Evolutionary conservation across 1,140 invertebrate species (phyloP), one percentile per base, ranked within the genome.

Genomic region (Drosophila novamexicana): DNA sequence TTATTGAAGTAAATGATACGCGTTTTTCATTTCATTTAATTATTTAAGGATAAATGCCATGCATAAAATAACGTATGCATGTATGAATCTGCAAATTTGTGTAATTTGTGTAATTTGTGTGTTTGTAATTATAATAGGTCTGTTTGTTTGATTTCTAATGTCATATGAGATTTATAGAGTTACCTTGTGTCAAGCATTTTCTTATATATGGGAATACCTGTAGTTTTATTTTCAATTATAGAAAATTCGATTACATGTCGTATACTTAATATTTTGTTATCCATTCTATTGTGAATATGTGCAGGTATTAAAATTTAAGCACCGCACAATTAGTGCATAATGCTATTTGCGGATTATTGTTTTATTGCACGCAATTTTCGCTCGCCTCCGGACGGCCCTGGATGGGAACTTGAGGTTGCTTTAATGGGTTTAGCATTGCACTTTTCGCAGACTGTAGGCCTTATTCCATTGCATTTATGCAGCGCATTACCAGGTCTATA

Each of bases 381-480:
- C 16, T 68, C 40, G 40, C 75, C 65, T 45, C 66, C 54, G 49
- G 42, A 54, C 42, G 75, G 69, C 70, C 75, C 58, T 70, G 66
- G 37, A 16, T 61, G 49, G 65, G 71, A 75, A 70, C 56, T 62
- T 68, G 57, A 74, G 53, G 44, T 57, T 50, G 58, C 12, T 69
- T 86, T 86, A 85, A 85, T 85, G 72, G 82, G 53, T 86, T 88
- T 65, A 67, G 71, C 79, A 82, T 67, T 88, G 83, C 79, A 59
- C 71, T 42, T 85, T 65, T 39, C 50, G 32, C 18, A 18, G 36
- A 8, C 14, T 36, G n/a, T 16, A 32, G 45, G 47, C 22, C n/a
- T 47, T 12, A 58, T 29, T 44, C 37, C 53, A 57, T 50, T 64
- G 57, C 65, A 70, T 49, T 68, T 62, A 49, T 59, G 54, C 62